Percentiles rank a stretch among this genome's conserved stretches.
Conservation (phyloP, 2,888 invertebrate species). For the Herminia tarsipennalis region DNA sequence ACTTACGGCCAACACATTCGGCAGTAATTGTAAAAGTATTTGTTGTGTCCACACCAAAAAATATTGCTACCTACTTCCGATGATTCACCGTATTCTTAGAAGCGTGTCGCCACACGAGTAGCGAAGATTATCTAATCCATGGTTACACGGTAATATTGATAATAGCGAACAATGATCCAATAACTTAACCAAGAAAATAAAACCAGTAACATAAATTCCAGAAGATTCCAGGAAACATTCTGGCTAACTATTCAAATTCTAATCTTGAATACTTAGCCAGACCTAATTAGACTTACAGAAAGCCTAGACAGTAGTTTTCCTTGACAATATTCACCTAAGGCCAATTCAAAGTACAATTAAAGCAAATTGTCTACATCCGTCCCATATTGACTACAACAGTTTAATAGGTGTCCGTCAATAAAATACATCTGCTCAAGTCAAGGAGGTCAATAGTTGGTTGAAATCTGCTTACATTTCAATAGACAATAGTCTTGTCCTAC, state of each 20-base stretch:
- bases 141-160: constrained; percentile 20
- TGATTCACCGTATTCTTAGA: constrained; percentile 43
- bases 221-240: too few species aligned
- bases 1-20: constrained; percentile 13
- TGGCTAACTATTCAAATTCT: too few species aligned
- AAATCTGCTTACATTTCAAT: constrained; percentile 57
- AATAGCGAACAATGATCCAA: too few species aligned
- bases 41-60: constrained; percentile 30
- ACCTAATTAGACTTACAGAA: too few species aligned
- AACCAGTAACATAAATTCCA: too few species aligned
- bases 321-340: constrained; percentile 42
- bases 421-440: constrained; percentile 73
- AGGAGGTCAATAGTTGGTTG: constrained; percentile 64
- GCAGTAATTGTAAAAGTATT: constrained; percentile 21
- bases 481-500: constrained; percentile 25
- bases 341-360: constrained; percentile 67
- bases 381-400: constrained; percentile 68
- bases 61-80: constrained; percentile 42
- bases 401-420: constrained; percentile 78
- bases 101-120: constrained; percentile 17
- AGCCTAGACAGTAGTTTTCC: constrained; percentile 30
- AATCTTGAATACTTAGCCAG: too few species aligned
- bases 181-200: too few species aligned
- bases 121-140: constrained; percentile 40
- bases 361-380: constrained; percentile 81